Percentiles rank a stretch among this genome's conserved stretches.
Evolutionary conservation across 2,797 vertebrate species (phyloP).

Genomic region (Catharus ustulatus): DNA sequence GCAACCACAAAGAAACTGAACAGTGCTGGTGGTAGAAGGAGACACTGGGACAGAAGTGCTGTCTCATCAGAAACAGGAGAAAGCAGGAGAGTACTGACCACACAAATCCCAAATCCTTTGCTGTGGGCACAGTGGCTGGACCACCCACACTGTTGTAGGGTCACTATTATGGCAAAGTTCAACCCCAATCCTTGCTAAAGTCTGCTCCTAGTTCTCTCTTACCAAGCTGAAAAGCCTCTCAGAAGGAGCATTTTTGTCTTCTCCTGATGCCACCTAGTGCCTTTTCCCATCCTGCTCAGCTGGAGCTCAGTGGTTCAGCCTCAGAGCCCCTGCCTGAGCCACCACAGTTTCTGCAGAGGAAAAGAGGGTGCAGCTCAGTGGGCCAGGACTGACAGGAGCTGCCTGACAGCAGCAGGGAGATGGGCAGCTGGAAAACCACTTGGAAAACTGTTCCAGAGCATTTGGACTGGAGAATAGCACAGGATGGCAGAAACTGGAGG

Average conservation of each 20-base stretch:
- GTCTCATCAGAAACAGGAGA: background rate
- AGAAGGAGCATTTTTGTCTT: background rate
- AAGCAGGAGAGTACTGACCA: background rate
- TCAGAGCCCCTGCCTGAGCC: background rate
- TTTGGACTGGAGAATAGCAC: background rate
- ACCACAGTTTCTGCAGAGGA: background rate
- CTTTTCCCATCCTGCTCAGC: background rate
- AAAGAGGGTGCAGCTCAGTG: background rate
- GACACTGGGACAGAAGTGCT: background rate
- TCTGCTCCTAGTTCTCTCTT: background rate
- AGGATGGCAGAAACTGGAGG: background rate
- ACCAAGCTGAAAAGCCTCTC: background rate
- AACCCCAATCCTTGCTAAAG: background rate
- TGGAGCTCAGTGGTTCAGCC: background rate
- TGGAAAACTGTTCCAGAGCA: background rate
- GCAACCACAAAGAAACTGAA: background rate
- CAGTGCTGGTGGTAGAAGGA: background rate
- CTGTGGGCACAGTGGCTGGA: background rate
- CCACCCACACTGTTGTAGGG: background rate
- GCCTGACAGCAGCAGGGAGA: background rate
- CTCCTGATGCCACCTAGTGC: conserved; percentile 16
- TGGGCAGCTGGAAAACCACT: background rate
- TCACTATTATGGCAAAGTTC: background rate
- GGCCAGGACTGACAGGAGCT: background rate
- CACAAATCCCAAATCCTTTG: background rate